Conservation (phyloP, 2,888 invertebrate species). For the Hypomecis punctinalis region DNA sequence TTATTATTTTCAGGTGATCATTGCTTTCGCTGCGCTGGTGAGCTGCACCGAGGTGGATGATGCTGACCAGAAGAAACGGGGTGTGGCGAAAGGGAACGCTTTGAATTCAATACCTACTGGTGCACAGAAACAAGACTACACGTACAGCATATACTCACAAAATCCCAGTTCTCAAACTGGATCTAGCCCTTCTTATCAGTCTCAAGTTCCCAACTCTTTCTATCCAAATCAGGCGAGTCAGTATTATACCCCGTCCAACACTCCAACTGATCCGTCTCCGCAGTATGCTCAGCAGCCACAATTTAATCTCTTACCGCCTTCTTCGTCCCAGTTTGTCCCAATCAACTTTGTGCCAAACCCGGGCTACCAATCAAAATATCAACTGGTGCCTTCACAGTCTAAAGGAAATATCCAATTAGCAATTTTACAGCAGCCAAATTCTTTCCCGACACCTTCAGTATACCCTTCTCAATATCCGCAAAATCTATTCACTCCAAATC, state of each 20-base stretch:
- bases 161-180: slow-evolving; percentile 57
- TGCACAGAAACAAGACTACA: slow-evolving; percentile 78
- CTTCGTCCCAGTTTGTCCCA: slow-evolving; percentile 69
- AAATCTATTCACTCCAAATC: slow-evolving; percentile 57
- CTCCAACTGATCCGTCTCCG: slow-evolving; percentile 54
- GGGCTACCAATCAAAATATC: slow-evolving; percentile 79
- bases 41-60: slow-evolving; percentile 72
- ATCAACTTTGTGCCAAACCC: slow-evolving; percentile 72
- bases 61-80: slow-evolving; percentile 76
- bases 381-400: slow-evolving; percentile 69
- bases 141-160: slow-evolving; percentile 73
- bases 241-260: slow-evolving; percentile 63
- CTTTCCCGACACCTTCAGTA: slow-evolving; percentile 49
- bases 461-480: slow-evolving; percentile 57
- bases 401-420: slow-evolving; percentile 70
- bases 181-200: slow-evolving; percentile 61
- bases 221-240: slow-evolving; percentile 72
- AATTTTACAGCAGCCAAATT: slow-evolving; percentile 64
- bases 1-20: slow-evolving; percentile 67
- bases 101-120: slow-evolving; percentile 75
- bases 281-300: slow-evolving; percentile 56
- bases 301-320: slow-evolving; percentile 60
- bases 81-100: slow-evolving; percentile 67
- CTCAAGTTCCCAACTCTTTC: slow-evolving; percentile 70
- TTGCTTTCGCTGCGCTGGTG: slow-evolving; percentile 66